Percentiles rank a stretch among this genome's conserved stretches.
These are phyloP conservation scores for Sarcophaga variegata DNA, from an alignment of 2,888 invertebrate genomes.

Conservation along the genomic window DNA sequence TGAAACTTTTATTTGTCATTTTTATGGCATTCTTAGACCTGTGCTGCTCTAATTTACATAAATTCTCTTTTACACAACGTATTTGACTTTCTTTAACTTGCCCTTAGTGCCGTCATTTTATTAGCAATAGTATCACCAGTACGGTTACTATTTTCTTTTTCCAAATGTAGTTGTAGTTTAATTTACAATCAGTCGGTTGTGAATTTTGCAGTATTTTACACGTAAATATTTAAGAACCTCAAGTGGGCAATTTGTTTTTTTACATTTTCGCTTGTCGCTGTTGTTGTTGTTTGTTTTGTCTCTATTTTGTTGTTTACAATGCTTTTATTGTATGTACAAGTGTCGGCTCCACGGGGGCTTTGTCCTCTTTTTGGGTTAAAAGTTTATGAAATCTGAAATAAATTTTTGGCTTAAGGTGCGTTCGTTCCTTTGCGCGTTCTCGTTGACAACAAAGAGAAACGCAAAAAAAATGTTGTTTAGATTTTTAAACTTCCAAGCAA, in stretches of 20 bases:
- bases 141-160: too few relatives aligned
- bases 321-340: not conserved
- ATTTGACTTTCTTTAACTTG: not conserved
- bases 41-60: too few relatives aligned
- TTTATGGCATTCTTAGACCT: not conserved
- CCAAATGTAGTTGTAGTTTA: not conserved
- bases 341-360: not conserved
- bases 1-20: not conserved
- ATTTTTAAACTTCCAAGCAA: not conserved
- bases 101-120: not conserved
- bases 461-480: not conserved
- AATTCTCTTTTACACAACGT: too few relatives aligned
- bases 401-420: not conserved
- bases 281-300: not conserved
- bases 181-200: conserved; percentile 15
- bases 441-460: not conserved
- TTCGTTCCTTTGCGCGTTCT: not conserved
- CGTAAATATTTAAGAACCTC: conserved; percentile 3
- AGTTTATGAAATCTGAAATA: not conserved
- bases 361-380: not conserved
- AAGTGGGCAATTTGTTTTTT: not conserved
- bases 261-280: not conserved
- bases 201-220: not conserved
- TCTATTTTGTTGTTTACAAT: not conserved
- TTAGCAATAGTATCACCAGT: not conserved